Evolutionary conservation across 2,113 vertebrate genomes (phyloP), one percentile per base, ranked within the genome.

Genomic region (Sciurus niger): DNA sequence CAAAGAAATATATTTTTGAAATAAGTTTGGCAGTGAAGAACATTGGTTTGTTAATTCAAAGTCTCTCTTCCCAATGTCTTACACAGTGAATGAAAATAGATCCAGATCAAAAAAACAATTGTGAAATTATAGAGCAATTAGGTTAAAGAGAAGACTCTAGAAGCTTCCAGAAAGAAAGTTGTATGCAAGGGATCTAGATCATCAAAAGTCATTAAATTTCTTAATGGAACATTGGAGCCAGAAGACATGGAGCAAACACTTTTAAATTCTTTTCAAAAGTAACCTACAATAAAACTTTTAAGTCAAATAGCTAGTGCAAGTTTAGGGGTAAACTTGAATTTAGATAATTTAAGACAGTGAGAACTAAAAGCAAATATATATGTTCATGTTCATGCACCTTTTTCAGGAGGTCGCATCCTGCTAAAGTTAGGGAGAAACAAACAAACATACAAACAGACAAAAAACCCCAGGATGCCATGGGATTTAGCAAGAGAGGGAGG

Each of bases 221-320:
- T 86, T 90, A 55, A 24, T 30, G 48, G 46, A 72, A 72, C 25
- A 2, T 4, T 14, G 12, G 28, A 90, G 46, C 18, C 68, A 90
- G 37, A 92, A 89, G 65, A 83, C 25, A 78, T 6, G 43, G 6
- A 34, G 63, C 30, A 88, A 63, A 88, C 24, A 43, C 3, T 83
- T 90, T 43, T 5, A 89, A 51, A 89, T 63, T 74, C 25, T 86
- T 90, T 83, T 55, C 22, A 83, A 46, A 94, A 87, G 32, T 60
- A 9, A 92, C 53, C 14, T 82, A 72, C 0, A 65, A 17, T 60
- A 55, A 78, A 90, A 78, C 0, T 0, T 92, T 88, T 76, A 80
- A 48, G 63, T 1, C 51, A 37, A 80, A 58, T 80, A 73, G 60
- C 22, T 73, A 82, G 43, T 55, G 3, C 90, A 60, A 73, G 20